Percentiles rank a stretch among this genome's conserved stretches.
These are phyloP conservation scores for Dermatemys mawii DNA, from an alignment of 2,113 vertebrate genomes.

Conservation along the genomic window DNA sequence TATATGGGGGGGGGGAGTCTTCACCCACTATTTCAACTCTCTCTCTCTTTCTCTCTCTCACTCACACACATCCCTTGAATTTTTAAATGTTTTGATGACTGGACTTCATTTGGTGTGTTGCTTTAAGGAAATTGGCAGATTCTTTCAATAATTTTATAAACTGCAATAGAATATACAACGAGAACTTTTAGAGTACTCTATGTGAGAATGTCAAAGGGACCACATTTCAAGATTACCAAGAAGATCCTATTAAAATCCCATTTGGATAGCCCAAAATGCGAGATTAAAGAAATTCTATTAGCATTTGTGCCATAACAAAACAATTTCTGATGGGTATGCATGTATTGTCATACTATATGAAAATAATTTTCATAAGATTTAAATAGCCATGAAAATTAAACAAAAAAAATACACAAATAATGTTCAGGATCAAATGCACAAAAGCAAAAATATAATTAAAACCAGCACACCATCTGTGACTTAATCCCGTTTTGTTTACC, in stretches of 20 bases:
- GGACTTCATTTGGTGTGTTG: neutral
- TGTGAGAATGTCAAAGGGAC: neutral
- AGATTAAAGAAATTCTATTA: neutral
- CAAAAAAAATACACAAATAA: neutral
- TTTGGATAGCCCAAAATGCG: neutral
- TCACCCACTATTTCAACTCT: neutral
- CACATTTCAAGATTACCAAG: neutral
- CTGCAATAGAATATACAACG: neutral
- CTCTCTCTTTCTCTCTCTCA: neutral
- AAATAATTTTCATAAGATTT: neutral
- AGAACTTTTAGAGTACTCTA: neutral
- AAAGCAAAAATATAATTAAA: neutral
- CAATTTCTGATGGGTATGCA: neutral
- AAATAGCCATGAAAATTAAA: neutral
- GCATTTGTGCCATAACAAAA: neutral
- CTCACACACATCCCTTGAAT: neutral
- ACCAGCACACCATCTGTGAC: conserved; percentile 61
- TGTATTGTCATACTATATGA: neutral
- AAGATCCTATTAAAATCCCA: neutral
- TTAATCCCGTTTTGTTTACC: conserved; percentile 16
- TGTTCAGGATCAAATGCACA: neutral
- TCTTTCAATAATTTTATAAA: neutral
- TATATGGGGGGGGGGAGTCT: too few relatives aligned
- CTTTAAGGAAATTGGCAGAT: neutral
- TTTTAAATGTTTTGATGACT: neutral